These are phyloP conservation scores for Patella pellucida DNA, from an alignment of 2,888 invertebrate species.

Conservation along the genomic window DNA sequence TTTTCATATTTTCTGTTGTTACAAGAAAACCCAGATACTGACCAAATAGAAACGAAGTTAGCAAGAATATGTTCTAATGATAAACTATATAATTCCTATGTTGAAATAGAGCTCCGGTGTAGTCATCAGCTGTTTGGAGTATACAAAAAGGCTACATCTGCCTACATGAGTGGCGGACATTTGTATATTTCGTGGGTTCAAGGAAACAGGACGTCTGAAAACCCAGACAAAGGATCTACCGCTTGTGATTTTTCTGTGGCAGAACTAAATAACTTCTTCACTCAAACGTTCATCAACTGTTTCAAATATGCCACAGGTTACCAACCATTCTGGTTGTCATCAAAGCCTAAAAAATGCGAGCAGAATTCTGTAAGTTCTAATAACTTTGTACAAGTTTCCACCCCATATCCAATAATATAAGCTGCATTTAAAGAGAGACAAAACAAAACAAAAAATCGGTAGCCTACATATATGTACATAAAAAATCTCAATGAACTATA, in stretches of 20 bases:
- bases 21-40: neutral
- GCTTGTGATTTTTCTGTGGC: neutral
- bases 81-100: conserved; percentile 1
- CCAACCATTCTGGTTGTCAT: neutral
- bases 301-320: neutral
- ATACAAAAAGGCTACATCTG: neutral
- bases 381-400: neutral
- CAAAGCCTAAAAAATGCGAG: neutral
- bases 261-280: neutral
- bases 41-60: neutral
- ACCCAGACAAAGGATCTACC: neutral
- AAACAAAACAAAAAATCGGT: too few relatives aligned
- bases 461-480: too few relatives aligned
- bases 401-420: too few relatives aligned
- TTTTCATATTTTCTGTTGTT: neutral
- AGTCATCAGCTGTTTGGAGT: neutral
- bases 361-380: neutral
- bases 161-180: neutral
- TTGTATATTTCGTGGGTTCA: neutral
- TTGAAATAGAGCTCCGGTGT: neutral
- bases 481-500: too few relatives aligned
- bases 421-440: too few relatives aligned
- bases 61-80: conserved; percentile 6
- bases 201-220: neutral
- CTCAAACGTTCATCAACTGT: neutral